phyloP scores from a whole-genome alignment of 2,888 invertebrate genomes.

The Temnothorax unifasciatus region DNA sequence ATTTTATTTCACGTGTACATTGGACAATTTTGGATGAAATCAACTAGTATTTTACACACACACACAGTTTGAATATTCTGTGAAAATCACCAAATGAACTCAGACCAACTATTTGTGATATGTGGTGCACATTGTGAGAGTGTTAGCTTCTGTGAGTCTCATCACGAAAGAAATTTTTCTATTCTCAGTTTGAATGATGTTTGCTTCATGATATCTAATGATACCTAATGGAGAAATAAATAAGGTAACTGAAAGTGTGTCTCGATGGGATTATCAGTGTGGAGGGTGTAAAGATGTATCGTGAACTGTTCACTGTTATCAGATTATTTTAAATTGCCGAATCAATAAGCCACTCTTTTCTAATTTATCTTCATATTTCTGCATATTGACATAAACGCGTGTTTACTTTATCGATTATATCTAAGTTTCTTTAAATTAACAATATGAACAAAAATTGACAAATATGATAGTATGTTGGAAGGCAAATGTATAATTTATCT shows the following conservation, averaged over 20 bases:
- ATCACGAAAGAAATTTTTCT: constrained; percentile 61
- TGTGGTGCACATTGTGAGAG: constrained; percentile 71
- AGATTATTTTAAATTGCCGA: constrained; percentile 57
- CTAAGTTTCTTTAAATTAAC: neutral
- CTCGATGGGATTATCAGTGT: constrained; percentile 49
- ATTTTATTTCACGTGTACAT: constrained; percentile 72
- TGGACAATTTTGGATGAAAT: constrained; percentile 64
- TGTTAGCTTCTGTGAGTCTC: constrained; percentile 60
- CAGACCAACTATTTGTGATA: constrained; percentile 74
- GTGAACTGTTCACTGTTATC: constrained; percentile 28
- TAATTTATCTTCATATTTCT: constrained; percentile 52
- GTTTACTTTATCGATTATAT: neutral
- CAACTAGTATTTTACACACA: constrained; percentile 65
- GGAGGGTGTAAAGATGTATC: constrained; percentile 34
- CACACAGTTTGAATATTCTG: constrained; percentile 64
- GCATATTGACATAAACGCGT: constrained; percentile 16
- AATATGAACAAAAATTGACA: neutral
- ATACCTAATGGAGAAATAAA: constrained; percentile 41
- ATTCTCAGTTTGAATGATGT: constrained; percentile 69
- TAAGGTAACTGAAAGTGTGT: constrained; percentile 47
- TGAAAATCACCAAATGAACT: constrained; percentile 68
- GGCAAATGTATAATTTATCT: neutral
- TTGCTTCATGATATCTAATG: constrained; percentile 56
- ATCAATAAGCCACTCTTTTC: constrained; percentile 62
- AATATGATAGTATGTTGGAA: constrained; percentile 6